These are phyloP conservation scores for Andrena bucephala DNA, from an alignment of 2,888 invertebrate species.

Conservation along the genomic window DNA sequence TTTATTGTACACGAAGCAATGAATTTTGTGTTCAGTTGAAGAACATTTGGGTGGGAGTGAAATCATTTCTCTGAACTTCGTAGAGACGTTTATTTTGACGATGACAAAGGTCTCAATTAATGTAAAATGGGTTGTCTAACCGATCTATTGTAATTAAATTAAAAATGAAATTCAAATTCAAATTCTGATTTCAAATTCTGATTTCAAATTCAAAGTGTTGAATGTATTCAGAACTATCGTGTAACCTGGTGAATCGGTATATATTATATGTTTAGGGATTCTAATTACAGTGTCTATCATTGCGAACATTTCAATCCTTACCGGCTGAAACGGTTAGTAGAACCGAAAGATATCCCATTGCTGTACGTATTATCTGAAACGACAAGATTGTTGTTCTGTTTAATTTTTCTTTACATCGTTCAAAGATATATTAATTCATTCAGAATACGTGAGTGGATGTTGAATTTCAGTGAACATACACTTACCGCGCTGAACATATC, in stretches of 20 bases:
- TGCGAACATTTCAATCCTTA: conserved; percentile 1
- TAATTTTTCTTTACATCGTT: background rate
- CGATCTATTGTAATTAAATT: background rate
- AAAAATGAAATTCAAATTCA: conserved; percentile 32
- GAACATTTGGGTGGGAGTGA: too few relatives aligned
- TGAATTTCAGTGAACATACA: background rate
- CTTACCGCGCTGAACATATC: conserved; percentile 72
- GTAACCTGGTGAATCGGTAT: too few relatives aligned
- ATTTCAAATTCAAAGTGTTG: too few relatives aligned
- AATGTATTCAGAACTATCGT: too few relatives aligned
- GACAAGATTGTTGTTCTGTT: background rate
- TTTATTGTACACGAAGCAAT: background rate
- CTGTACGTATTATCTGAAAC: conserved; percentile 63
- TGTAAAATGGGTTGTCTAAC: too few relatives aligned
- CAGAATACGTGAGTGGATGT: too few relatives aligned
- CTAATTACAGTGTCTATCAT: background rate
- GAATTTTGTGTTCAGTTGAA: too few relatives aligned
- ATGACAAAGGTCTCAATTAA: background rate
- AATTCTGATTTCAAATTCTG: too few relatives aligned
- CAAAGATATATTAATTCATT: too few relatives aligned
- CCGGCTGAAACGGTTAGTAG: conserved; percentile 57
- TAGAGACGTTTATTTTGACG: too few relatives aligned
- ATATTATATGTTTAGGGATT: background rate
- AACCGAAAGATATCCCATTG: conserved; percentile 68
- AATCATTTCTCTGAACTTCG: too few relatives aligned